Base-by-base conservation (phyloP, 1,140 invertebrate species). In the Drosophila lacertosa region DNA sequence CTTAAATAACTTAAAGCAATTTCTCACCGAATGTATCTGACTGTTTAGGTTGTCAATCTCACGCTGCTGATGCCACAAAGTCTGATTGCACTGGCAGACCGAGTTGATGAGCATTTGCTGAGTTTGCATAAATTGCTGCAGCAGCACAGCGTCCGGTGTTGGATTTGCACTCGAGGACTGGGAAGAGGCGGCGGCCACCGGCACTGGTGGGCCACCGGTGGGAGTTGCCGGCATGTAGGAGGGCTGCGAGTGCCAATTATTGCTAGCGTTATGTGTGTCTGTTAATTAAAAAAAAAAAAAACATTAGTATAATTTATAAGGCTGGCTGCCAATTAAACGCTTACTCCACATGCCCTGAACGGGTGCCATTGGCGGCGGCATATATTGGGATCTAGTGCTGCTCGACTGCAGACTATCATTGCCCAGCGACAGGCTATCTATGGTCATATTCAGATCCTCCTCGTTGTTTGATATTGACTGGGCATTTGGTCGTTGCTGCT, bases 61-160 rank as follows among this genome's bases (percentile, higher is more conserved):
- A 1, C 93, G 84, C 71, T 94, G 94, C 51, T 94, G 94, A 45
- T 93, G 82, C 92, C 93, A 94, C 20, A 94, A 77, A 3, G 94
- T 86, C 75, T 94, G 93, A 84, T 93, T 94, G 71, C 94, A 94
- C 58, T 94, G 94, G 71, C 93, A 93, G 29, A 95, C 91, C 0
- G 93, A 93, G 48, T 93, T 93, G 2, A 93, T 92, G 64, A 94
- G 92, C 88, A 94, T 92, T 81, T 94, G 94, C 53, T 94, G 92
- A 15, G 94, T 93, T 76, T 94, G 93, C 63, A 93, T 91, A 73
- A 93, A 93, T 53, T 93, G 93, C 39, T 92, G 91, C 58, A 93
- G 67, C 26, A 93, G 68, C 57, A 93, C 84, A 6, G 78, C 63
- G 24, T 89, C 83, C n/a, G 66, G 37, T 3, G 66, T 73, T 9